Base-by-base conservation (phyloP, 2,113 vertebrate genomes). In the Thamnophis sirtalis region DNA sequence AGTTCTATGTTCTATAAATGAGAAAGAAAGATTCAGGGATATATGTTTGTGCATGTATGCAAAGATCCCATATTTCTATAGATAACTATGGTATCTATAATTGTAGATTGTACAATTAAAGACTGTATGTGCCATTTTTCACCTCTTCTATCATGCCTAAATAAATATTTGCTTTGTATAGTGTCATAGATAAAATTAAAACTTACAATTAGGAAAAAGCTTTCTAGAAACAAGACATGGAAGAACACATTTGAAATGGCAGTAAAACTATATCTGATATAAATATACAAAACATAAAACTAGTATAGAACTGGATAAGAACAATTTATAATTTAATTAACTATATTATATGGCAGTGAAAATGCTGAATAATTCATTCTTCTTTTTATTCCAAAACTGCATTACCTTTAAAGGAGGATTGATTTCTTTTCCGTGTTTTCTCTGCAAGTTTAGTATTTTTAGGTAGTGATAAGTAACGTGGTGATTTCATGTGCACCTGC, bases 391-490 rank as follows among this genome's bases (percentile, higher is more conserved):
- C 86, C 49, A 26, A 68, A 91, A 87, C 51, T 91, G 43, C 48
- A 63, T 97, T 97, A 98, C 98, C 98, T 98, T 93, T 94, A 92
- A 96, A 97, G 95, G 96, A 95, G 86, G 95, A 92, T 94, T 96
- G 97, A 60, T 96, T 97, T 96, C 97, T 97, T 93, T 96, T 97
- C 92, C 96, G 96, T 56, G 97, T 94, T 90, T 96, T 98, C 95
- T 98, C 98, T 90, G 98, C 97, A 13, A 98, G 97, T 94, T 98
- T 98, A 85, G 98, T 97, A 54, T 98, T 98, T 95, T 98, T 98
- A 91, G 98, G 98, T 94, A 98, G 97, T 19, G 98, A 98, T 92
- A 98, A 96, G 91, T 97, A 98, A 49, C 98, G 95, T 54, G 97
- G 94, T 26, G 97, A 94, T 92, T 98, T 97, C n/a, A 96, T 94